Conservation (phyloP, 2,113 vertebrate species). For the Bubo blakistoni region DNA sequence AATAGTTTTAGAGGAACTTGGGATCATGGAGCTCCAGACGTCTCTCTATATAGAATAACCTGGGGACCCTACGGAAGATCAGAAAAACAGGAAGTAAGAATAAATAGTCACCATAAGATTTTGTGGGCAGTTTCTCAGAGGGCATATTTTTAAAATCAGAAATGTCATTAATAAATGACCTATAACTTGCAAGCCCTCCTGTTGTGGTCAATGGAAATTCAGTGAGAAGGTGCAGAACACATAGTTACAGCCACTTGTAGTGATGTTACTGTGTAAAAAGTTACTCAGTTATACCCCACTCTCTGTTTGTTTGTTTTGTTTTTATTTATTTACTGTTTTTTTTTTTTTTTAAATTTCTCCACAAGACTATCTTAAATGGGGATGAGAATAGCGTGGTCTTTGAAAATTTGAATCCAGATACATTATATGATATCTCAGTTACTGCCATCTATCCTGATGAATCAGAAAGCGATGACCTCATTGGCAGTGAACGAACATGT, state of each 20-base stretch:
- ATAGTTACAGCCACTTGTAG: background rate
- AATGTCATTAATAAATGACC: background rate
- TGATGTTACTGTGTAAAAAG: background rate
- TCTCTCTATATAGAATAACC: conserved; percentile 87
- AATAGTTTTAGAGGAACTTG: conserved; percentile 88
- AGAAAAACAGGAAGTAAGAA: conserved; percentile 72
- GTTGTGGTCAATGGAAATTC: background rate
- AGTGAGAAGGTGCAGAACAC: background rate
- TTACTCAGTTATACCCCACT: background rate
- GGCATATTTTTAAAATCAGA: background rate
- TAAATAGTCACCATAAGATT: background rate
- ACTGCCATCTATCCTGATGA: conserved; percentile 97
- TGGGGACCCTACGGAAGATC: conserved; percentile 79
- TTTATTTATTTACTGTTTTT: background rate
- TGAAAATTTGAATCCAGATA: conserved; percentile 85
- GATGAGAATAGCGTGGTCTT: conserved; percentile 82
- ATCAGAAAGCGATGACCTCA: conserved; percentile 91
- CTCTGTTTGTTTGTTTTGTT: background rate
- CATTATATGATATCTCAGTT: conserved; percentile 84
- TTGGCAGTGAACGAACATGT: conserved; percentile 87
- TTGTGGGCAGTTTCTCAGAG: background rate
- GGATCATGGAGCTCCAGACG: conserved; percentile 92
- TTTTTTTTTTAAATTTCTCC: background rate
- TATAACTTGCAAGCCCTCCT: background rate
- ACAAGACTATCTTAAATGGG: conserved; percentile 83